Base-by-base conservation (phyloP, 1,140 invertebrate genomes). In the Lethrus apterus region DNA sequence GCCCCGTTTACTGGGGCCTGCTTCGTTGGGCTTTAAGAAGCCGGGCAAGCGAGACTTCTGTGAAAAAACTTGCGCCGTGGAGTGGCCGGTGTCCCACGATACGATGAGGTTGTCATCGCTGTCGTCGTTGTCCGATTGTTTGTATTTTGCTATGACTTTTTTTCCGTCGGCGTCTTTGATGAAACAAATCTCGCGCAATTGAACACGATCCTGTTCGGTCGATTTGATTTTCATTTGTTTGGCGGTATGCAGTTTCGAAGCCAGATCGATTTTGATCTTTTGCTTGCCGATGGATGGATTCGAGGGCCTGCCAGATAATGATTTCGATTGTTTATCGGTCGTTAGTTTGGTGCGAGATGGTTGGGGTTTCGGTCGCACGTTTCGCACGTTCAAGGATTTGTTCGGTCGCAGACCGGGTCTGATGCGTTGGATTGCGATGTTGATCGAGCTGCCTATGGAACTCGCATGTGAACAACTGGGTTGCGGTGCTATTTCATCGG, bases 141-240 rank as follows among this genome's bases (percentile, higher is more conserved):
- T 54, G 33, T 61, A 63, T 32, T 60, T 63, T 5, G 62, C 59
- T 14, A 64, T 58, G 35, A 63, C 51, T 8, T 51, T 55, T 43
- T 64, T 64, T 9, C 55, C 59, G 14, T 54, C 51, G 9, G 31
- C 50, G 21, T 51, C 53, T 46, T 62, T 62, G n/a, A 63, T 55
- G 36, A 63, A 63, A 36, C 59, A 60, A 21, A 63, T 63, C 42
- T 64, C 62, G 11, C 51, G 46, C 11, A 63, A 32, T 40, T 59
- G 55, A 9, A 62, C 19, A 13, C 46, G 26, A 26, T 44, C 29
- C 4, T 17, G 10, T 5, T 54, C 46, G 4, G 44, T 29, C 8
- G 13, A 36, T 4, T 50, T 17, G 7, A 14, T 19, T 35, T 51
- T 43, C 18, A 14, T 38, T 43, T 35, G 13, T 45, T 32, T 47